A percentile compares a stretch with the other conserved stretches of the same genome.
phyloP scores from a whole-genome alignment of 2,797 vertebrate species.

The Poeciliopsis presidionis region DNA sequence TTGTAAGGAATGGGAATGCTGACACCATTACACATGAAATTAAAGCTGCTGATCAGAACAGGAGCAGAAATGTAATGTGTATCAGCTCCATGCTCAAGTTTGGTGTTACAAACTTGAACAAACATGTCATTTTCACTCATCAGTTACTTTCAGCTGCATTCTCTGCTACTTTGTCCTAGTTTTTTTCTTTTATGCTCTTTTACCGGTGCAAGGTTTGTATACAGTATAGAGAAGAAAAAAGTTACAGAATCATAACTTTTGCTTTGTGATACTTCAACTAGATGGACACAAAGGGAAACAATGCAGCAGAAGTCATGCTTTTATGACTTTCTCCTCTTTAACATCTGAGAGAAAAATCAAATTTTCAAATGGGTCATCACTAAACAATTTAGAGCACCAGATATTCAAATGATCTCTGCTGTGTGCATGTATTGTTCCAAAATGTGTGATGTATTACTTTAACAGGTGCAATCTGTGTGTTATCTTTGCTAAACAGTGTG shows the following conservation, averaged over 20 bases:
- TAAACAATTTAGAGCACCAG: conserved; percentile 9
- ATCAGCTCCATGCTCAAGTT: conserved; percentile 1
- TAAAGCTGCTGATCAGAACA: background rate
- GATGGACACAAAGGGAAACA: conserved; percentile 31
- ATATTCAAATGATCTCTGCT: background rate
- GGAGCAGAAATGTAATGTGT: background rate
- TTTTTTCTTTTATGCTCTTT: background rate
- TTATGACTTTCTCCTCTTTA: conserved; percentile 36
- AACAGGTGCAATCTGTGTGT: conserved; percentile 1
- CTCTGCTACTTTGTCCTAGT: background rate
- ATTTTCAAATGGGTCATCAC: conserved; percentile 19
- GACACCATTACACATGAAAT: background rate
- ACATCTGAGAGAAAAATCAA: conserved; percentile 41
- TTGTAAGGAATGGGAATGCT: background rate
- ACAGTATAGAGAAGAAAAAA: background rate
- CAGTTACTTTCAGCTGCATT: background rate
- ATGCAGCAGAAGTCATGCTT: background rate
- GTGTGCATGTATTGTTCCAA: background rate
- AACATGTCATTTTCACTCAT: background rate
- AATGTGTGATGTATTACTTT: conserved; percentile 6
- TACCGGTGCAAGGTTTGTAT: background rate
- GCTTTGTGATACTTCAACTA: conserved; percentile 24
- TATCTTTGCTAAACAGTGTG: conserved; percentile 3
- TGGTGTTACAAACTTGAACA: conserved; percentile 15
- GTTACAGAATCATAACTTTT: background rate